Percentiles rank a stretch among this genome's conserved stretches.
Conservation (phyloP, 1,140 invertebrate genomes). For the Choristoneura fumiferana region DNA sequence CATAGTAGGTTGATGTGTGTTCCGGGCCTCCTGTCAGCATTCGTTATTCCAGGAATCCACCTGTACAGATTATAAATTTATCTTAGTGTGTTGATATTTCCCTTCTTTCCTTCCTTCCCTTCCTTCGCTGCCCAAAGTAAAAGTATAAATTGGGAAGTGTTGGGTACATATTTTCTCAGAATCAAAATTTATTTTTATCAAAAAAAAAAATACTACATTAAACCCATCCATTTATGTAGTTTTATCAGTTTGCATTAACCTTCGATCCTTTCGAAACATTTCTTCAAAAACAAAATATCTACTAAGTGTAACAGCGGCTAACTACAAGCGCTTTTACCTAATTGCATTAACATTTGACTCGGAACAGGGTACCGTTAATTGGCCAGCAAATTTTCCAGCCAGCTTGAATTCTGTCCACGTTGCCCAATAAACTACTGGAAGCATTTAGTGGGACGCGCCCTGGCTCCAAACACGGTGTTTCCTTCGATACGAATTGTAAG, state of each 20-base stretch:
- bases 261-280: conserved; percentile 23
- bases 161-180: no score
- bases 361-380: conserved; percentile 39
- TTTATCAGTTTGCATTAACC: no score
- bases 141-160: no score
- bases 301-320: conserved; percentile 27
- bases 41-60: no score
- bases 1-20: no score
- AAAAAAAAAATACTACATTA: no score
- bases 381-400: conserved; percentile 33
- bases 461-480: conserved; percentile 27
- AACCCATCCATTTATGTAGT: no score
- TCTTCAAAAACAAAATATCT: conserved; percentile 36
- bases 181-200: no score
- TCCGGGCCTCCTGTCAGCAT: no score
- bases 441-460: conserved; percentile 35
- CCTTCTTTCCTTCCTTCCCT: no score
- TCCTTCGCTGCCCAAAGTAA: no score
- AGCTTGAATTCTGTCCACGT: conserved; percentile 37
- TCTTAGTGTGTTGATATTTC: no score
- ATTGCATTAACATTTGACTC: conserved; percentile 45
- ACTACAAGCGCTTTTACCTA: conserved; percentile 30
- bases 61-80: conserved; percentile 33
- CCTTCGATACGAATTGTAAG: conserved; percentile 12
- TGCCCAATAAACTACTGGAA: conserved; percentile 37